Evolutionary conservation across 2,113 vertebrate species (phyloP).

Genomic region (Tachuris rubrigastra): DNA sequence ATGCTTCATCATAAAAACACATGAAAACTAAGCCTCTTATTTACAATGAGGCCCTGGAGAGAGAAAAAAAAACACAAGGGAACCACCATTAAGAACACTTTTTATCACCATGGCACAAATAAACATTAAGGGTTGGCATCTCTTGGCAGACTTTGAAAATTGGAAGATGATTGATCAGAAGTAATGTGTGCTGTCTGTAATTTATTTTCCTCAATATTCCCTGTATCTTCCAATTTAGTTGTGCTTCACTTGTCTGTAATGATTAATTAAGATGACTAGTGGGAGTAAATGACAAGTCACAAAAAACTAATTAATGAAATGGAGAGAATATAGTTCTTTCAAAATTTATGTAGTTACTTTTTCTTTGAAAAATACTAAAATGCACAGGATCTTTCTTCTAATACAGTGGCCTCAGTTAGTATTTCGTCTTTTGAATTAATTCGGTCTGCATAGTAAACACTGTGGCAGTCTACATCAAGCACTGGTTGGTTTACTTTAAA

Average conservation of each 20-base stretch:
- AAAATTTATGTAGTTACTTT: background rate
- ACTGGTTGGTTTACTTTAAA: background rate
- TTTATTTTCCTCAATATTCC: constrained; percentile 6
- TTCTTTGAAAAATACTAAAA: background rate
- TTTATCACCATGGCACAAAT: constrained; percentile 60
- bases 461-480: background rate
- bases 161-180: constrained; percentile 54
- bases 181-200: background rate
- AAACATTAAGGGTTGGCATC: constrained; percentile 44
- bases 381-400: background rate
- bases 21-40: constrained; percentile 68
- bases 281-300: background rate
- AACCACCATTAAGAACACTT: constrained; percentile 55
- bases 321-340: background rate
- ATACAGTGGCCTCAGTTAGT: background rate
- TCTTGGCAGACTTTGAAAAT: constrained; percentile 52
- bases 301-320: constrained; percentile 21
- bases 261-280: constrained; percentile 39
- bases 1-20: constrained; percentile 61
- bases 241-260: background rate
- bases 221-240: background rate
- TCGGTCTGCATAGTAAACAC: background rate
- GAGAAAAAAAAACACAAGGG: constrained; percentile 63
- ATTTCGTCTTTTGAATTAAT: background rate
- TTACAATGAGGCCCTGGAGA: constrained; percentile 63